Conservation (phyloP, 2,797 vertebrate species). For the Notolepis coatsorum region DNA sequence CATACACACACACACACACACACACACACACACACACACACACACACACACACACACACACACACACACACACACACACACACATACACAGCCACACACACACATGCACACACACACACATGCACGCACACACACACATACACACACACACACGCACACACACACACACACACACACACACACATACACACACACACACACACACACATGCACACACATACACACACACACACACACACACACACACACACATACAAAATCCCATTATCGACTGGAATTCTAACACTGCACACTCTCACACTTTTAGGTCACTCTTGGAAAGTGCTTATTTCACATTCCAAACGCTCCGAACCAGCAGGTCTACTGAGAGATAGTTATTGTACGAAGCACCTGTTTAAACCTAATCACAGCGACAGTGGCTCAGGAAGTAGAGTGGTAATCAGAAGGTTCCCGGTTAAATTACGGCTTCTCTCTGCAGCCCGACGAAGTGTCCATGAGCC, state of each 20-base stretch:
- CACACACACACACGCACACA: not conserved
- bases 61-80: slow-evolving; percentile 4
- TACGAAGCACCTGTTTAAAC: too few relatives aligned
- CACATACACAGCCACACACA: too few relatives aligned
- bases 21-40: not conserved
- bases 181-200: not conserved
- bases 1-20: not conserved
- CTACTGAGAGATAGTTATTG: too few relatives aligned
- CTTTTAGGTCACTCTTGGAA: not conserved
- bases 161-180: not conserved
- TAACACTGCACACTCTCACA: not conserved
- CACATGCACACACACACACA: not conserved
- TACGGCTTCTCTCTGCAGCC: too few relatives aligned
- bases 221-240: not conserved
- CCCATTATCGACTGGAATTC: not conserved
- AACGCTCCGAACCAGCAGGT: too few relatives aligned
- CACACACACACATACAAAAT: too few relatives aligned
- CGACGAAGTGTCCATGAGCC: too few relatives aligned
- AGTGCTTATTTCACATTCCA: too few relatives aligned
- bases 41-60: too few relatives aligned
- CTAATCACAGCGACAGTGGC: too few relatives aligned
- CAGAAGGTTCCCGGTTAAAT: too few relatives aligned
- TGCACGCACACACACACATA: not conserved
- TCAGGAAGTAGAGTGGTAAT: too few relatives aligned
- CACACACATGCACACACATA: not conserved